Percentiles rank a stretch among this genome's conserved stretches.
Conservation (phyloP, 2,888 invertebrate genomes). For the Eupithecia centaureata region DNA sequence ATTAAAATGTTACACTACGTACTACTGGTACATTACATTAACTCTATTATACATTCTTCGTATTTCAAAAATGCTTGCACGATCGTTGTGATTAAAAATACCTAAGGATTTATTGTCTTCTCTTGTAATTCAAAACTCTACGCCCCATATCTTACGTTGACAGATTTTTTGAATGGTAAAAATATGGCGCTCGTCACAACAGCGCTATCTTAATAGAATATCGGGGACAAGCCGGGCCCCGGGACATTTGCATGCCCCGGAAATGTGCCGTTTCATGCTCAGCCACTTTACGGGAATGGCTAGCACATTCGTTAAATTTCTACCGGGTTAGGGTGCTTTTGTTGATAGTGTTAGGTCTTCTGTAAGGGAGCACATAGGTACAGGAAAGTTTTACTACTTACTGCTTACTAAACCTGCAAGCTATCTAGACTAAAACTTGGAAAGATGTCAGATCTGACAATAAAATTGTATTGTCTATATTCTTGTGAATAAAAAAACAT, state of each 20-base stretch:
- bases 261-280: conserved; percentile 37
- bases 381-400: not conserved
- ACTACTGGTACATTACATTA: no score
- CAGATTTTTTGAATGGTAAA: conserved; percentile 70
- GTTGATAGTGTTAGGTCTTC: not conserved
- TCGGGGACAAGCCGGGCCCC: conserved; percentile 47
- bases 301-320: not conserved
- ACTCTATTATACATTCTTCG: no score
- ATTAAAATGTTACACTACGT: no score
- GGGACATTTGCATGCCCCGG: conserved; percentile 48
- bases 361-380: not conserved
- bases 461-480: no score
- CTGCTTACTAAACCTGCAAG: no score
- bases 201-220: conserved; percentile 80
- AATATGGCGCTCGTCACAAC: conserved; percentile 68
- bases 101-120: not conserved
- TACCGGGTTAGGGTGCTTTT: not conserved
- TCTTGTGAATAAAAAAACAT: no score
- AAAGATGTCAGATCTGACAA: not conserved
- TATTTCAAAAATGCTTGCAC: not conserved
- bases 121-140: conserved; percentile 17
- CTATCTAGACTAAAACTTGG: not conserved
- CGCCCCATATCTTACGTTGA: conserved; percentile 67
- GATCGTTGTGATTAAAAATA: not conserved
- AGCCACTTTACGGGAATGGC: conserved; percentile 29